Evolutionary conservation across 37 sponge, comb jelly and placozoan genomes (phyloP).

Genomic region (Ephydatia muelleri): DNA sequence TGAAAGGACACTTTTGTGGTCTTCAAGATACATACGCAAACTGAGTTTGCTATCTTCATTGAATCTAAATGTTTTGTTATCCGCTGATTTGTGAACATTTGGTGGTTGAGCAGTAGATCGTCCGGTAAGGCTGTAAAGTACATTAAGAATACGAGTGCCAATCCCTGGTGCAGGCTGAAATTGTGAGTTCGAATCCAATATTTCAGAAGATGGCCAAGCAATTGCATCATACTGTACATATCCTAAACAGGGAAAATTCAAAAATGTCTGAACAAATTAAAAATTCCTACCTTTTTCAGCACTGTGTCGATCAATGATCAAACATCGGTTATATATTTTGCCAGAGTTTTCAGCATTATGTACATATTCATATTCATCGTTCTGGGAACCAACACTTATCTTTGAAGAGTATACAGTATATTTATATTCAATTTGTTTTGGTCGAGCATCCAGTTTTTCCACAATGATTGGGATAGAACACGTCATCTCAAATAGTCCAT

Average conservation of each 20-base stretch:
- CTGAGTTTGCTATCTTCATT: neutral
- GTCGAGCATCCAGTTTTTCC: neutral
- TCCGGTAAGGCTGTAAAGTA: no score
- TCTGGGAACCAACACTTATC: neutral
- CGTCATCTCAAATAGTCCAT: neutral
- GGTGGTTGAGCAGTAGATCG: neutral
- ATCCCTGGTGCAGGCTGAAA: neutral
- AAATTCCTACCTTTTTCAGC: neutral
- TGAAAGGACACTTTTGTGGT: neutral
- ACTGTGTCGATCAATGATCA: neutral
- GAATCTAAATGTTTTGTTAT: neutral
- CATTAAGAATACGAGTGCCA: no score
- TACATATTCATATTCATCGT: neutral
- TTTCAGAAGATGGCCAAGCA: neutral
- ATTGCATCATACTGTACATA: neutral
- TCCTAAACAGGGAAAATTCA: neutral
- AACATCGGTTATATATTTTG: neutral
- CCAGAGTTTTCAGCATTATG: neutral
- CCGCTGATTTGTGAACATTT: neutral
- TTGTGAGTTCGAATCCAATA: neutral
- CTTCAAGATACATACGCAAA: neutral
- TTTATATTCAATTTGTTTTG: neutral
- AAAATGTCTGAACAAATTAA: neutral
- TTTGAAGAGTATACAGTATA: neutral
- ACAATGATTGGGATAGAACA: neutral